Conservation (phyloP, 2,888 invertebrate genomes). For the Mycalesis mineus region DNA sequence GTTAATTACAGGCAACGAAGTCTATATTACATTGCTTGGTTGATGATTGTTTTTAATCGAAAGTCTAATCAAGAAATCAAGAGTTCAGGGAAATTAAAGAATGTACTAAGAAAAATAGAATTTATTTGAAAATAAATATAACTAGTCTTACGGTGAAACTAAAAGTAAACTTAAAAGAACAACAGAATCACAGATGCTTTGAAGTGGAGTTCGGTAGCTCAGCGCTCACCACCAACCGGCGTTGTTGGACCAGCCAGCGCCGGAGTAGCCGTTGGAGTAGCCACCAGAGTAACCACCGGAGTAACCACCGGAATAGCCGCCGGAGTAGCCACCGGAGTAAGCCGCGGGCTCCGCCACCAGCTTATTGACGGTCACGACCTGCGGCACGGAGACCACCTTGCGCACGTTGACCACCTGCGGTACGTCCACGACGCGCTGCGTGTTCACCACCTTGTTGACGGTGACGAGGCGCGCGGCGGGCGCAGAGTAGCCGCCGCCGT, state of each 20-base stretch:
- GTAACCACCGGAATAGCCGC: neutral
- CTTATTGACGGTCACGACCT: slow-evolving; percentile 53
- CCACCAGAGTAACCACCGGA: neutral
- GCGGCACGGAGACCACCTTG: slow-evolving; percentile 48
- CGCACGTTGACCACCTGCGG: slow-evolving; percentile 46
- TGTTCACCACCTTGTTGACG: slow-evolving; percentile 47
- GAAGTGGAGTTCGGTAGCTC: neutral
- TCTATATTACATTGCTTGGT: no score
- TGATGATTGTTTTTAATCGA: no score
- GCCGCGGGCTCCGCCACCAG: slow-evolving; percentile 42
- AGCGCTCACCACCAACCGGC: slow-evolving; percentile 11
- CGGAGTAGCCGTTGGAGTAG: slow-evolving; percentile 29
- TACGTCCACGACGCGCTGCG: slow-evolving; percentile 40
- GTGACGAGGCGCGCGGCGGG: slow-evolving; percentile 31
- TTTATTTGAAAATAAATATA: slow-evolving; percentile 1
- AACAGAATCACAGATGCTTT: slow-evolving; percentile 6
- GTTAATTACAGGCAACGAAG: no score
- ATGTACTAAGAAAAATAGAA: neutral
- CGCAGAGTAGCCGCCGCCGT: neutral
- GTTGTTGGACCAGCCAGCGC: slow-evolving; percentile 18
- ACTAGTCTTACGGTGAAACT: slow-evolving; percentile 2
- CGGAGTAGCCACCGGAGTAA: slow-evolving; percentile 9
- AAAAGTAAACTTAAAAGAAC: slow-evolving; percentile 2
- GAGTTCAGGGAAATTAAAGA: neutral
- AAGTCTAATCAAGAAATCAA: no score